Evolutionary conservation across 2,113 vertebrate genomes (phyloP), one percentile per base, ranked within the genome.

Genomic region (Aphyosemion australe): DNA sequence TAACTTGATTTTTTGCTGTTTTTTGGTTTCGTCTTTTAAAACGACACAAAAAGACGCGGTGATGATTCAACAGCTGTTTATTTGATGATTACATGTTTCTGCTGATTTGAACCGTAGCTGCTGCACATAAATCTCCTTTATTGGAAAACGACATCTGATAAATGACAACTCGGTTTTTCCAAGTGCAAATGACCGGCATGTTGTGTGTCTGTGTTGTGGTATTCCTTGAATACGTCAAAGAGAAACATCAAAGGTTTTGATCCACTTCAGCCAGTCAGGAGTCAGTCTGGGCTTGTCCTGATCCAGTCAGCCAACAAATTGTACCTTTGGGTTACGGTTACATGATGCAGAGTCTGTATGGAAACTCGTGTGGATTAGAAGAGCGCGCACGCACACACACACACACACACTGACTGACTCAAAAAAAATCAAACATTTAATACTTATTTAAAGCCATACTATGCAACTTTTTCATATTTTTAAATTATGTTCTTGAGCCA

Each of bases 251-350:
- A 65, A 74, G 72, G 45, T 21, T 62, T 57, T 34, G 61, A 72
- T 79, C 26, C 61, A 48, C 46, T 55, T 60, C 18, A 19, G 51
- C 57, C 59, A 55, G 16, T 68, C 70, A 42, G 62, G 53, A 76
- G 83, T 56, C 79, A 76, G 83, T 56, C 79, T 74, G 68, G 64
- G 65, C 81, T n/a, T 83, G 77, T 74, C 46, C 49, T 72, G 12
- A 39, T 66, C 74, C 72, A 80, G 52, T 84, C 80, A 79, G 34
- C 49, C 49, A 56, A 58, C 79, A 89, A 83, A 78, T 64, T 66
- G 52, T 32, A 54, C 69, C 73, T 72, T 55, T 58, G 48, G 67
- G 21, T 74, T 65, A 62, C 58, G 50, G 58, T 66, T 57, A 82
- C 15, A 60, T 62, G 62, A 74, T 47, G 45, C 13, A 42, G 56